Percentiles rank a stretch among this genome's conserved stretches.
Conservation (phyloP, 2,888 invertebrate species). For the Ornithoptera priamus region DNA sequence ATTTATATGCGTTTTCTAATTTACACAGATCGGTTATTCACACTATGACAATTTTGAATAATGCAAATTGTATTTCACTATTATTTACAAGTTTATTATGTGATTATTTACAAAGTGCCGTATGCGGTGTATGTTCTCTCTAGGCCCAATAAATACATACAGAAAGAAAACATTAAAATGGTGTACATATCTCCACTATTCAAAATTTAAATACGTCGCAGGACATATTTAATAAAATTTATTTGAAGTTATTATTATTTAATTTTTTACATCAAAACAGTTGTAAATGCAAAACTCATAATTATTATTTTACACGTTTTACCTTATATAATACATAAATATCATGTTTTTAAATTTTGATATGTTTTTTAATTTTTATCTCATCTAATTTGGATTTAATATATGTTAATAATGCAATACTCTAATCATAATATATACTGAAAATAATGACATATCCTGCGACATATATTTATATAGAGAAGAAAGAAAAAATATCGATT, state of each 20-base stretch:
- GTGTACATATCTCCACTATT: slow-evolving; percentile 17
- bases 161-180: background rate
- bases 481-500: background rate
- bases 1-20: slow-evolving; percentile 12
- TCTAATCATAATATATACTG: background rate
- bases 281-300: too few relatives aligned
- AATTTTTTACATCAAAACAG: background rate
- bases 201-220: slow-evolving; percentile 16
- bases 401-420: background rate
- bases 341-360: too few relatives aligned
- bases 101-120: slow-evolving; percentile 52
- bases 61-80: background rate
- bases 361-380: too few relatives aligned
- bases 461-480: background rate
- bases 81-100: slow-evolving; percentile 33
- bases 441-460: background rate
- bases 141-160: slow-evolving; percentile 20
- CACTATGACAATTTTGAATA: slow-evolving; percentile 9
- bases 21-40: slow-evolving; percentile 21
- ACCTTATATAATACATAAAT: too few relatives aligned
- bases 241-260: background rate
- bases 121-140: slow-evolving; percentile 46
- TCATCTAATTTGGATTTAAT: too few relatives aligned
- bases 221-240: slow-evolving; percentile 9
- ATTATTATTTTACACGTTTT: too few relatives aligned